These are phyloP conservation scores for Bubalus kerabau DNA, from an alignment of 2,113 vertebrate species.

Conservation along the genomic window DNA sequence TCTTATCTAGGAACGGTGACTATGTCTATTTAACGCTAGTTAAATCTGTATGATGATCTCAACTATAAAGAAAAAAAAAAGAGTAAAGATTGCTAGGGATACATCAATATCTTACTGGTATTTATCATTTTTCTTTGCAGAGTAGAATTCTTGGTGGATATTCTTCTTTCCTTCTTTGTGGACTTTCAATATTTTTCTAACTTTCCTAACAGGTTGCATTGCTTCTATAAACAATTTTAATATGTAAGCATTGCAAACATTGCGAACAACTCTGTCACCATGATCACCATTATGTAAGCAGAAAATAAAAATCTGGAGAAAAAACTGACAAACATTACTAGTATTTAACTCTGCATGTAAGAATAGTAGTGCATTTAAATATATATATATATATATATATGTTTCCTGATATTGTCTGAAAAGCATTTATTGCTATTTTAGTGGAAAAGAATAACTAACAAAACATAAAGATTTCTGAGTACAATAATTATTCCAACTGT, in stretches of 20 bases:
- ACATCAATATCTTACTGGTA: not conserved
- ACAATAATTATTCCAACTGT: not conserved
- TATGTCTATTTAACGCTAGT: not conserved
- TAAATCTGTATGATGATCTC: not conserved
- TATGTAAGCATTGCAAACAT: not conserved
- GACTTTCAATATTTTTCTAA: not conserved
- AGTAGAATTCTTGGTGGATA: not conserved
- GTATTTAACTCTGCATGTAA: not conserved
- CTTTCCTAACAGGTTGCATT: not conserved
- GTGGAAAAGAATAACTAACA: not conserved
- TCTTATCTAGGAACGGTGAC: not conserved
- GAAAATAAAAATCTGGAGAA: not conserved
- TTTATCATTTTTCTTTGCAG: not conserved
- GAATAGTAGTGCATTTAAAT: not conserved
- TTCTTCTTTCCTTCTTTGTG: not conserved
- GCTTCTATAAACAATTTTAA: not conserved
- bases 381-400: not conserved
- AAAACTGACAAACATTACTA: not conserved
- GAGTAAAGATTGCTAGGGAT: not conserved
- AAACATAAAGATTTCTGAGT: not conserved
- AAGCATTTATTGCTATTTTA: not conserved
- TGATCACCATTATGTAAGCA: not conserved
- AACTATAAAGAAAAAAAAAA: not conserved
- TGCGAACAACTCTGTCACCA: not conserved
- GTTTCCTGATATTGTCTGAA: not conserved